Conservation (phyloP, 2,888 invertebrate species). For the Rhagonycha lutea region DNA sequence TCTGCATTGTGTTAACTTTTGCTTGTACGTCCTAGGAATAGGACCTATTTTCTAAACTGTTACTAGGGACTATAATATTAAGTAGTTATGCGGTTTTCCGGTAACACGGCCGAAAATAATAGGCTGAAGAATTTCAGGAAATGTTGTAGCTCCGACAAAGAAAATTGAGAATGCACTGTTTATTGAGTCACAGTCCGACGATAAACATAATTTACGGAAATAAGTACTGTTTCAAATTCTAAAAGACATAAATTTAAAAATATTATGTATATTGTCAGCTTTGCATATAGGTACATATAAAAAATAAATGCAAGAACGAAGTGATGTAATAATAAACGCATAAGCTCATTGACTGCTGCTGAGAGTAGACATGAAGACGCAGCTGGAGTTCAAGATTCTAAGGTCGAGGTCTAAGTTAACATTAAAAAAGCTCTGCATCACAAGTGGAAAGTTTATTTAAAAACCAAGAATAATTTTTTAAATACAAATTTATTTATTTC, state of each 20-base stretch:
- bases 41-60: neutral
- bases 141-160: neutral
- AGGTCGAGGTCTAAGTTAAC: conserved; percentile 24
- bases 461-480: neutral
- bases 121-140: neutral
- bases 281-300: neutral
- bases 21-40: neutral
- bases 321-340: conserved; percentile 20
- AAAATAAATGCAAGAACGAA: conserved; percentile 22
- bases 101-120: neutral
- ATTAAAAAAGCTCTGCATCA: neutral
- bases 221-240: neutral
- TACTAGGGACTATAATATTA: neutral
- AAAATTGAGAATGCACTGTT: neutral
- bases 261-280: neutral
- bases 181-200: neutral
- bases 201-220: neutral
- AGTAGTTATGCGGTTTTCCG: neutral
- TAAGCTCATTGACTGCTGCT: conserved; percentile 29
- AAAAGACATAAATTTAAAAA: neutral
- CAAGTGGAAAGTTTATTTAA: neutral
- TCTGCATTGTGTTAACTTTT: neutral
- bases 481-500: neutral
- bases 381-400: conserved; percentile 27
- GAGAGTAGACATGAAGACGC: conserved; percentile 26